Conservation (phyloP, 1,140 invertebrate species). For the Platyura marginata region DNA sequence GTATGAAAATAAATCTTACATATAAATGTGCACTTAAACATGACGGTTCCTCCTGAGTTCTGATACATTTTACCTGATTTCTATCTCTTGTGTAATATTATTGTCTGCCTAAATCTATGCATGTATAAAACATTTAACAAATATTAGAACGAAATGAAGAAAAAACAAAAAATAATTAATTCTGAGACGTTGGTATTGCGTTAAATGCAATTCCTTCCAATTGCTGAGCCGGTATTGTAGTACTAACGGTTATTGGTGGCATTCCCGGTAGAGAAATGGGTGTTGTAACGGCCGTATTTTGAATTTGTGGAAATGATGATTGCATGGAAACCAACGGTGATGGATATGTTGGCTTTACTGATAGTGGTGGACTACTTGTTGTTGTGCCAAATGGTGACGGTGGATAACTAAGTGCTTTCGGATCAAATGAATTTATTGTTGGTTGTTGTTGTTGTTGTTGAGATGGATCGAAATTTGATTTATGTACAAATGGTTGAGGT, state of each 20-base stretch:
- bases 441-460: conserved; percentile 3
- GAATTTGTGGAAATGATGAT: conserved; percentile 20
- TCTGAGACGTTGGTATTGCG: not conserved
- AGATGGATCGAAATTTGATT: not conserved
- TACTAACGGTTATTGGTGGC: conserved; percentile 65
- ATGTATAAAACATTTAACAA: too few relatives aligned
- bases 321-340: conserved; percentile 6
- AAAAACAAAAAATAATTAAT: not conserved
- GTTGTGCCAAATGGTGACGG: not conserved
- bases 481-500: conserved; percentile 7
- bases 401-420: not conserved
- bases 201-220: not conserved
- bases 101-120: too few relatives aligned
- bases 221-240: conserved; percentile 34
- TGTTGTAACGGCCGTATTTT: conserved; percentile 29
- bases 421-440: not conserved
- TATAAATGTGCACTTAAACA: not conserved
- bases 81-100: too few relatives aligned
- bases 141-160: not conserved
- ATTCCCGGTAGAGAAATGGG: conserved; percentile 59
- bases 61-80: too few relatives aligned
- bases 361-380: not conserved
- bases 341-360: conserved; percentile 7
- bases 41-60: not conserved
- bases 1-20: not conserved